Evolutionary conservation across 2,113 vertebrate genomes (phyloP).

Genomic region (Numida meleagris): DNA sequence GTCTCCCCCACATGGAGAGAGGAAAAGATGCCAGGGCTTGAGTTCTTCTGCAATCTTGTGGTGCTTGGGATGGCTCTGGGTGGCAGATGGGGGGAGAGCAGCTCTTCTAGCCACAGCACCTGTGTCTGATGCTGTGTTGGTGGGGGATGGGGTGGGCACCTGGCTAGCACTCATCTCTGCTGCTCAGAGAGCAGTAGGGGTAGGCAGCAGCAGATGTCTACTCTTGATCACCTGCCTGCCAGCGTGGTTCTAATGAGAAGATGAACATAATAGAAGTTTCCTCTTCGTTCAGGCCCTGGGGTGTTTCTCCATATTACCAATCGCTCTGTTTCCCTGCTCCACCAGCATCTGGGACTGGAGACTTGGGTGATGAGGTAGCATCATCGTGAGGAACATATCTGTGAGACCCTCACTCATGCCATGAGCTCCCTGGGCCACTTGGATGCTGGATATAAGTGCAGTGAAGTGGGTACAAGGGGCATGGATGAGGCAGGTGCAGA

Average conservation of each 20-base stretch:
- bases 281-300: background rate
- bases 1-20: background rate
- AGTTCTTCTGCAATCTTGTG: background rate
- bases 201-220: background rate
- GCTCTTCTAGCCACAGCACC: background rate
- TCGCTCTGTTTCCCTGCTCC: background rate
- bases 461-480: background rate
- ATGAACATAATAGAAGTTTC: background rate
- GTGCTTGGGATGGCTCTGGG: background rate
- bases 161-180: background rate
- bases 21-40: background rate
- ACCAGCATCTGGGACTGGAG: background rate
- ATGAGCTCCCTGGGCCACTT: fast-evolving
- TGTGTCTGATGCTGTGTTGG: background rate
- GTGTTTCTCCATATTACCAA: fast-evolving
- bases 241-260: background rate
- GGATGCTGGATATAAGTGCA: background rate
- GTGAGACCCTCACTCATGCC: background rate
- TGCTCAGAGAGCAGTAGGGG: background rate
- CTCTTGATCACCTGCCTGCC: background rate
- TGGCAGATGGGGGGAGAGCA: background rate
- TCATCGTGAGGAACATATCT: background rate
- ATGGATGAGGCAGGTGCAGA: background rate
- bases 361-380: background rate
- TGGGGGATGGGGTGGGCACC: fast-evolving